These are phyloP conservation scores for Heliothis subflexa DNA, from an alignment of 1,140 invertebrate genomes.

Conservation along the genomic window DNA sequence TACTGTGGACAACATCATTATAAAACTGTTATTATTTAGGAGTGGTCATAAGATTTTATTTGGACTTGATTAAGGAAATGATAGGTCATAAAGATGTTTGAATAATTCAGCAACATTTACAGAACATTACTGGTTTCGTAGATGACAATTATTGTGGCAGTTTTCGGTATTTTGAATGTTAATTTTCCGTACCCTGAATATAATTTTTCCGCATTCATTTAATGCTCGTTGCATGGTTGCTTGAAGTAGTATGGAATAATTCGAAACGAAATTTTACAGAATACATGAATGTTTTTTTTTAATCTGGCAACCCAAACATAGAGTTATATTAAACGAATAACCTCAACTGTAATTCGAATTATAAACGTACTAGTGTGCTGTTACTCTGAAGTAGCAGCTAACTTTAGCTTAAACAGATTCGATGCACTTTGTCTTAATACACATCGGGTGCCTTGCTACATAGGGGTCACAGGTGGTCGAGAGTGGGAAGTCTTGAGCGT, in stretches of 20 bases:
- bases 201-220: too few species aligned
- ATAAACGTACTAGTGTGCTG: neutral
- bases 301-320: too few species aligned
- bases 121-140: neutral
- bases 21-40: conserved; percentile 12
- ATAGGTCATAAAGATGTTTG: neutral
- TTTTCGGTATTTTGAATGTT: too few species aligned
- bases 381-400: conserved; percentile 2
- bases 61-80: neutral
- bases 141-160: too few species aligned
- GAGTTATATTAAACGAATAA: too few species aligned
- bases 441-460: conserved; percentile 1
- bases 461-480: conserved; percentile 27
- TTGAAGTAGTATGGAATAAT: too few species aligned
- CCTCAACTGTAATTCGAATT: neutral
- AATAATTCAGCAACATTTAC: neutral
- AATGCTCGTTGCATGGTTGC: too few species aligned
- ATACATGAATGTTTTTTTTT: too few species aligned
- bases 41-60: conserved; percentile 15
- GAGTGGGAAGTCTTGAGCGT: conserved; percentile 11
- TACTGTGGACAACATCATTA: conserved; percentile 45
- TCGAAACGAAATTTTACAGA: too few species aligned
- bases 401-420: conserved; percentile 17
- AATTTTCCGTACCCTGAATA: too few species aligned
- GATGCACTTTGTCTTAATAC: conserved; percentile 32